Conservation (phyloP, 2,888 invertebrate species). For the Pachycephus smyrnensis region DNA sequence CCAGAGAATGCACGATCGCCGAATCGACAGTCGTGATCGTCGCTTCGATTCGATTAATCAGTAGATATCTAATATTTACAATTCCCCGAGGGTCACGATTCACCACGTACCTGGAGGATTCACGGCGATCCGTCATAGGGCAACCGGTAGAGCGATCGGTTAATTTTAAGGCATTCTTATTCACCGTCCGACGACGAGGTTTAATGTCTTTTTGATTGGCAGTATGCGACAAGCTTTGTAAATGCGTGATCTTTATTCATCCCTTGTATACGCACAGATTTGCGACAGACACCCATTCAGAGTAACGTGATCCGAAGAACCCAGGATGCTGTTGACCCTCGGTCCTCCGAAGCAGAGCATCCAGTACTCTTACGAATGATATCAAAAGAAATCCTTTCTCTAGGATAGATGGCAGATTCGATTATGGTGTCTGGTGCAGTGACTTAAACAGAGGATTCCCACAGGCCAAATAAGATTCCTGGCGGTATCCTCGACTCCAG, state of each 20-base stretch:
- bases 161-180: conserved; percentile 56
- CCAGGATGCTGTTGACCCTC: not conserved
- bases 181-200: not conserved
- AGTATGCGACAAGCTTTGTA: conserved; percentile 4
- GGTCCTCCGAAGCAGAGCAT: not conserved
- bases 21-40: not conserved
- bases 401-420: not conserved
- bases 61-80: conserved; percentile 39
- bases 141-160: conserved; percentile 25
- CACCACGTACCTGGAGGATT: conserved; percentile 1
- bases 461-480: not conserved
- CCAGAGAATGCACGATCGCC: not conserved
- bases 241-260: not conserved
- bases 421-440: not conserved
- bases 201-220: conserved; percentile 14
- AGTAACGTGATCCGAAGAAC: not conserved
- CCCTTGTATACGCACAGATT: not conserved
- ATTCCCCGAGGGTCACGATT: conserved; percentile 19
- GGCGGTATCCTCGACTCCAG: not conserved
- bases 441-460: not conserved
- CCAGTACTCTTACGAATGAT: not conserved
- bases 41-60: conserved; percentile 14
- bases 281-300: not conserved
- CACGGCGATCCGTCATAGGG: not conserved
- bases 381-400: not conserved